phyloP scores from a whole-genome alignment of 2,888 invertebrate genomes.

The Pristionchus entomophagus region DNA sequence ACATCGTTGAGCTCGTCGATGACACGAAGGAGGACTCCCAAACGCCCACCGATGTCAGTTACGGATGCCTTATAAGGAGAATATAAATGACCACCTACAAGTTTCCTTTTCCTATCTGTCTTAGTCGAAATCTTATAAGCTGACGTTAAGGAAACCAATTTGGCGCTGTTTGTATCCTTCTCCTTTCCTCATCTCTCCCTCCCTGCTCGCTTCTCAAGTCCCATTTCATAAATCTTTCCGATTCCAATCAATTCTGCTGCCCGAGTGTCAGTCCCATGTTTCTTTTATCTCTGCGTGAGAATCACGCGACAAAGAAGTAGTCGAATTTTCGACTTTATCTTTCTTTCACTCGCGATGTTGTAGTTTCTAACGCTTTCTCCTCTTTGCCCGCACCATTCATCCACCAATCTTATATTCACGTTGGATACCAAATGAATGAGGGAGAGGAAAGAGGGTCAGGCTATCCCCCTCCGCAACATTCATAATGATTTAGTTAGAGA shows the following conservation, averaged over 20 bases:
- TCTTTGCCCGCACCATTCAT: slow-evolving; percentile 13
- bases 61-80: no score
- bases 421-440: slow-evolving; percentile 15
- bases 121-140: no score
- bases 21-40: slow-evolving; percentile 2
- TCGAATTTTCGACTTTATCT: not conserved
- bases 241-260: slow-evolving; percentile 19
- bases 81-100: no score
- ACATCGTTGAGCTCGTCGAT: not conserved
- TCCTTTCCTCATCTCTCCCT: not conserved
- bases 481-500: slow-evolving; percentile 28
- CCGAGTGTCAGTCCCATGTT: not conserved
- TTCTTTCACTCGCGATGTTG: not conserved
- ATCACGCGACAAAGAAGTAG: not conserved
- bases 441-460: slow-evolving; percentile 42
- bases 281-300: slow-evolving; percentile 28
- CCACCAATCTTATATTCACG: slow-evolving; percentile 23
- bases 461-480: slow-evolving; percentile 27
- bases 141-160: slow-evolving; percentile 21
- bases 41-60: slow-evolving; percentile 27
- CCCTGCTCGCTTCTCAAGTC: no score
- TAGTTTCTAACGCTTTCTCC: not conserved
- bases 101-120: no score
- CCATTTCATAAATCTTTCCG: slow-evolving; percentile 33
- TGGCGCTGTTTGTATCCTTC: not conserved